Conservation (phyloP, 2,888 invertebrate species). For the Cheilosia scutellata region DNA sequence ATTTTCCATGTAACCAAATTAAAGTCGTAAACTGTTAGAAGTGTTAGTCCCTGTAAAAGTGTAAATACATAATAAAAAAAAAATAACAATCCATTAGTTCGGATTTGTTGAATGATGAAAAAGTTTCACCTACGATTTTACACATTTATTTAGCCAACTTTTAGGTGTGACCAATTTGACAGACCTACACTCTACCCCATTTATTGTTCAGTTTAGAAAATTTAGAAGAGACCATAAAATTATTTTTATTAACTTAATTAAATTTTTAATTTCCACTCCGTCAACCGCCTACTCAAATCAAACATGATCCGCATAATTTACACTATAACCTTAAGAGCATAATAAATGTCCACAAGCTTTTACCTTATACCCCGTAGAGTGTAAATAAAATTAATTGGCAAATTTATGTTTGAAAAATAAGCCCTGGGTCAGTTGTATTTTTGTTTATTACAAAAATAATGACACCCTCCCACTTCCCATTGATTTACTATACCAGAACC, state of each 20-base stretch:
- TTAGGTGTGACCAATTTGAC: not conserved
- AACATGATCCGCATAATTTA: conserved; percentile 9
- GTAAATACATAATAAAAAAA: too few species aligned
- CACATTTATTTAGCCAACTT: too few species aligned
- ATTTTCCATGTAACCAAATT: too few species aligned
- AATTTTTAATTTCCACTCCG: not conserved
- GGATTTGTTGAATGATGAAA: too few species aligned
- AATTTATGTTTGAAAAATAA: conserved; percentile 20
- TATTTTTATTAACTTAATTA: not conserved
- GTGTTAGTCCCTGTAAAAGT: too few species aligned
- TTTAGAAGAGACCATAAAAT: not conserved
- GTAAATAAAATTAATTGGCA: conserved; percentile 39
- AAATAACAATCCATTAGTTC: too few species aligned
- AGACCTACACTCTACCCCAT: not conserved
- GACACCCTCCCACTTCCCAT: not conserved
- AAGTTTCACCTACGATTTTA: too few species aligned
- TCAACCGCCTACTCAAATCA: conserved; percentile 28
- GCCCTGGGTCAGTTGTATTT: not conserved
- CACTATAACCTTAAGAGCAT: conserved; percentile 25
- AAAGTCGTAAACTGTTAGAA: too few species aligned
- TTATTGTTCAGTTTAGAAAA: not conserved
- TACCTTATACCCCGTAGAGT: not conserved
- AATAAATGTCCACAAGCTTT: conserved; percentile 41
- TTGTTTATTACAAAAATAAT: not conserved
- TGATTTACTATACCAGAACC: not conserved